Conservation (phyloP, 2,888 invertebrate genomes). For the Ametastegia equiseti region DNA sequence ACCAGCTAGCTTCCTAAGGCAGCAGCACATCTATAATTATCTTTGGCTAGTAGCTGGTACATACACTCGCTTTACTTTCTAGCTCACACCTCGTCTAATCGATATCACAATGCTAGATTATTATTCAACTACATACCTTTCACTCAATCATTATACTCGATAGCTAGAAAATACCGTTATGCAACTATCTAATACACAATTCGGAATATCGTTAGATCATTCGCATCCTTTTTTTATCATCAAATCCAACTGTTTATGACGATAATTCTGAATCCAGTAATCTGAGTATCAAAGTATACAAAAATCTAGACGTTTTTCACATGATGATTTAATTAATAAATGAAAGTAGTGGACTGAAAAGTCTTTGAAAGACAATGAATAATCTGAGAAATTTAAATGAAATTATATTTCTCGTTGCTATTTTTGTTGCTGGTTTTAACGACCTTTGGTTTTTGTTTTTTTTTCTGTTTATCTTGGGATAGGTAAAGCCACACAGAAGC, state of each 20-base stretch:
- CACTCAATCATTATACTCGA: background rate
- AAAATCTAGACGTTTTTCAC: background rate
- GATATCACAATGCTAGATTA: constrained; percentile 44
- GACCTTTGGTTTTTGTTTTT: background rate
- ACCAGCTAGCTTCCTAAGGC: constrained; percentile 59
- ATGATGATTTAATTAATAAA: constrained; percentile 61
- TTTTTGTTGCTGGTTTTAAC: background rate
- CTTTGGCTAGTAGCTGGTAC: constrained; percentile 66
- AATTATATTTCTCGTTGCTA: background rate
- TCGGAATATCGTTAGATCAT: no score
- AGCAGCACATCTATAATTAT: constrained; percentile 70
- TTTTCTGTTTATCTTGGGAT: background rate
- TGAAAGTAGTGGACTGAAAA: constrained; percentile 72
- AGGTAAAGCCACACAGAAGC: constrained; percentile 75
- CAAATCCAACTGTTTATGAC: no score
- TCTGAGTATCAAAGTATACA: no score
- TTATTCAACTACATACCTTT: constrained; percentile 9
- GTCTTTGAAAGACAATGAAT: constrained; percentile 60
- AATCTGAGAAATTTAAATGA: constrained; percentile 25
- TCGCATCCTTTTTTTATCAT: no score
- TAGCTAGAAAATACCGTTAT: background rate
- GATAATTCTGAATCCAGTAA: no score
- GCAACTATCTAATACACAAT: background rate
- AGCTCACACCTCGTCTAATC: constrained; percentile 57
- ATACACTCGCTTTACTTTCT: constrained; percentile 64